phyloP scores from a whole-genome alignment of 2,113 vertebrate species.

The Alaudala cheleensis region DNA sequence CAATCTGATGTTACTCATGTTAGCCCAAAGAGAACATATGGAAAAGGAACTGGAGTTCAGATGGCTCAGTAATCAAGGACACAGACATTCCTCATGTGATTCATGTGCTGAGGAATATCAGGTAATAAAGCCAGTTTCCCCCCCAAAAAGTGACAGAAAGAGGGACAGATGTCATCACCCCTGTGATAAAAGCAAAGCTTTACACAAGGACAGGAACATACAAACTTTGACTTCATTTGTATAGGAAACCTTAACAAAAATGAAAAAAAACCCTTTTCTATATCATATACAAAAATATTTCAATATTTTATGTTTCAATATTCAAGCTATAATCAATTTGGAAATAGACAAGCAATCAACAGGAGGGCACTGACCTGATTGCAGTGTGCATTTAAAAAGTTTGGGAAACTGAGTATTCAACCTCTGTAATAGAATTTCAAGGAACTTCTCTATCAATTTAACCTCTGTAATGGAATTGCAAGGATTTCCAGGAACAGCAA shows the following conservation, averaged over 20 bases:
- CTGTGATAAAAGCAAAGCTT: neutral
- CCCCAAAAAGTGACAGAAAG: neutral
- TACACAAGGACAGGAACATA: neutral
- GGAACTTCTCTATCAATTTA: neutral
- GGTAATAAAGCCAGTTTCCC: neutral
- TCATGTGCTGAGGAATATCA: neutral
- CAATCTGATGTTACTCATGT: neutral
- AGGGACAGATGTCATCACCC: neutral
- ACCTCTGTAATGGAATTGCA: neutral
- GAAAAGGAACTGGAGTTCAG: neutral
- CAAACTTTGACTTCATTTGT: neutral
- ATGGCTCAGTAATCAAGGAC: neutral
- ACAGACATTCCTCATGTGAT: neutral
- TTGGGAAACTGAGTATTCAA: neutral
- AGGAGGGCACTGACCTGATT: fast-evolving
- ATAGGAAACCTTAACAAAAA: neutral
- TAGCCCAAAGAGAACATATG: neutral
- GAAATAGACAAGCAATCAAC: neutral
- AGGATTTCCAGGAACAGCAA: neutral
- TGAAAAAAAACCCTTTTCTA: neutral
- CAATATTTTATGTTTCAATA: neutral
- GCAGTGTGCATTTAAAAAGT: neutral
- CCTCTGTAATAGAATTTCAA: neutral
- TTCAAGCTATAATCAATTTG: neutral
- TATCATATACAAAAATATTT: neutral